Evolutionary conservation across 1,140 invertebrate species (phyloP).

Genomic region (Caenorhabditis tropicalis): DNA sequence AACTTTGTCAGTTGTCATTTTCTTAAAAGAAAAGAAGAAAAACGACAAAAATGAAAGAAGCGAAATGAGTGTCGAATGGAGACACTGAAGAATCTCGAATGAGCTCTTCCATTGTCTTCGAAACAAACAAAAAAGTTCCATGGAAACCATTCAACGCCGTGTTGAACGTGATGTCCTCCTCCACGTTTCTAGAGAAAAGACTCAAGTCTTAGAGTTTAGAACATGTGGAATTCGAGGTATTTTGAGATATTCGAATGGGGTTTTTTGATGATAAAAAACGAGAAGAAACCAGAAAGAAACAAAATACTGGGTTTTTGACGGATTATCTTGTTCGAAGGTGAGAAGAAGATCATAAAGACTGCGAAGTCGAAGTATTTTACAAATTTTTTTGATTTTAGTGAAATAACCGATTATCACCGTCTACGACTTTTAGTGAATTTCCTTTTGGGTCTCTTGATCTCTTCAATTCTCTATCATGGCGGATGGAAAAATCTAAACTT

Average conservation of each 20-base stretch:
- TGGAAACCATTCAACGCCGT: background rate
- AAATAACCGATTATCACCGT: slow-evolving; percentile 44
- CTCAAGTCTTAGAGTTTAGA: background rate
- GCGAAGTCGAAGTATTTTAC: background rate
- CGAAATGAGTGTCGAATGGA: slow-evolving; percentile 6
- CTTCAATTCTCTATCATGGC: slow-evolving; percentile 23
- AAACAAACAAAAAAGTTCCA: slow-evolving; percentile 11
- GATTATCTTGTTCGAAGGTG: slow-evolving; percentile 44
- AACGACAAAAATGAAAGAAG: background rate
- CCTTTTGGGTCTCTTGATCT: slow-evolving; percentile 27
- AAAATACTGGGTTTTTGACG: slow-evolving; percentile 24
- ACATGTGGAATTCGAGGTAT: background rate
- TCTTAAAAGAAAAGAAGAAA: background rate
- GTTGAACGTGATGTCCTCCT: slow-evolving; percentile 1
- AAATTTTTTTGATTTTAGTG: background rate
- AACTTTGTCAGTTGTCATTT: slow-evolving; percentile 49
- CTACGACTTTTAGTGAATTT: slow-evolving; percentile 40
- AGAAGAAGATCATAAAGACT: no score
- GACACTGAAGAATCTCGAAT: background rate
- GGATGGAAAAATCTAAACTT: slow-evolving; percentile 49
- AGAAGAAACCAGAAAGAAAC: background rate
- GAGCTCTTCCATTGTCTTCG: background rate
- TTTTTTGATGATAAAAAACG: slow-evolving; percentile 51
- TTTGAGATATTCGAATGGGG: background rate
- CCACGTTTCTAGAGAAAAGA: background rate